Conservation (phyloP, 2,888 invertebrate species). For the Pseudococcus viburni region DNA sequence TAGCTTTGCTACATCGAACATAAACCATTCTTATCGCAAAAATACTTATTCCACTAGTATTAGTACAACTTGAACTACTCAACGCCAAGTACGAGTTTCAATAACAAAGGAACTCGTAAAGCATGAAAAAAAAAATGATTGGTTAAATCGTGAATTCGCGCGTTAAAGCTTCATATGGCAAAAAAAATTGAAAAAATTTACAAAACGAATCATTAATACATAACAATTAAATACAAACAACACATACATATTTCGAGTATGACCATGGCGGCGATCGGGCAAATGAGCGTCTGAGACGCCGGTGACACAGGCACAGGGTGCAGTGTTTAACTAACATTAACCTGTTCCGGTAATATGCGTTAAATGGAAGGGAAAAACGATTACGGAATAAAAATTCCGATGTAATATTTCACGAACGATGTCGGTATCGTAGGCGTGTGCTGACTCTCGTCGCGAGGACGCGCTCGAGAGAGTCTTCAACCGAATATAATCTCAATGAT, state of each 20-base stretch:
- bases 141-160: constrained; percentile 37
- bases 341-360: constrained; percentile 26
- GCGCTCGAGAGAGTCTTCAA: background rate
- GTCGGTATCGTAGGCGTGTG: constrained; percentile 10
- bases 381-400: constrained; percentile 31
- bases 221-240: background rate
- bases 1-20: constrained; percentile 7
- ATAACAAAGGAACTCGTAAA: constrained; percentile 34
- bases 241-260: constrained; percentile 7
- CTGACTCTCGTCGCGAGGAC: background rate
- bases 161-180: background rate
- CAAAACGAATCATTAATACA: background rate
- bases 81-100: background rate
- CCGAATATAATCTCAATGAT: constrained; percentile 10
- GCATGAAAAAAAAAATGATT: constrained; percentile 32
- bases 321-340: background rate
- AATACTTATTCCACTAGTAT: constrained; percentile 1
- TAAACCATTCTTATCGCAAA: constrained; percentile 17
- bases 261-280: constrained; percentile 12
- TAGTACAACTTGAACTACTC: constrained; percentile 15
- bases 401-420: background rate
- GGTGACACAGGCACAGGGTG: background rate
- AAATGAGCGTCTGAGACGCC: background rate
- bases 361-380: constrained; percentile 9
- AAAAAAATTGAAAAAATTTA: constrained; percentile 15